Conservation (phyloP, 2,797 vertebrate genomes). For the Brachymystax lenok region DNA sequence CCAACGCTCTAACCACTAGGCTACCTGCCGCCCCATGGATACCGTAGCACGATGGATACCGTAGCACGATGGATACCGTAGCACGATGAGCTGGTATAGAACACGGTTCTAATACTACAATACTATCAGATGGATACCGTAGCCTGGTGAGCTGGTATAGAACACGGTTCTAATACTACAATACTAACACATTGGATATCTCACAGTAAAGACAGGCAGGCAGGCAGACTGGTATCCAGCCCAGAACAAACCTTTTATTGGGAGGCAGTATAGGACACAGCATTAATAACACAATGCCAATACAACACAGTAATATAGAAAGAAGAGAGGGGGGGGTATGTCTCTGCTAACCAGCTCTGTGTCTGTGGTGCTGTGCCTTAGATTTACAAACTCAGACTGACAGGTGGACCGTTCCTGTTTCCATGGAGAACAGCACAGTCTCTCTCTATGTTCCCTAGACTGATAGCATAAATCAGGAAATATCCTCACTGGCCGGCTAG, state of each 20-base stretch:
- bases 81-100: too few species aligned
- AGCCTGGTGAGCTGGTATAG: too few species aligned
- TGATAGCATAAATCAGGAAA: slow-evolving; percentile 44
- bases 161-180: too few species aligned
- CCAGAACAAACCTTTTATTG: too few species aligned
- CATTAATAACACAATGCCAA: slow-evolving; percentile 32
- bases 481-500: slow-evolving; percentile 15
- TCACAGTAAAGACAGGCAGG: background rate
- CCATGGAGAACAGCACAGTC: slow-evolving; percentile 46
- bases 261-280: slow-evolving; percentile 31
- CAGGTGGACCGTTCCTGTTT: slow-evolving; percentile 44
- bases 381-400: slow-evolving; percentile 50
- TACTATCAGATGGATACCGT: too few species aligned
- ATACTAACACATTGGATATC: background rate
- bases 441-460: slow-evolving; percentile 10
- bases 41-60: too few species aligned
- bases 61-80: too few species aligned
- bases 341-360: slow-evolving; percentile 31
- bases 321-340: slow-evolving; percentile 17
- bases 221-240: background rate
- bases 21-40: too few species aligned
- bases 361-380: slow-evolving; percentile 28
- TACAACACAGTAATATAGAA: slow-evolving; percentile 32
- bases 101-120: too few species aligned
- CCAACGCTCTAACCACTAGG: too few species aligned